Evolutionary conservation across 1,140 invertebrate genomes (phyloP), one percentile per base, ranked within the genome.

Genomic region (Panagrolaimus sp.): DNA sequence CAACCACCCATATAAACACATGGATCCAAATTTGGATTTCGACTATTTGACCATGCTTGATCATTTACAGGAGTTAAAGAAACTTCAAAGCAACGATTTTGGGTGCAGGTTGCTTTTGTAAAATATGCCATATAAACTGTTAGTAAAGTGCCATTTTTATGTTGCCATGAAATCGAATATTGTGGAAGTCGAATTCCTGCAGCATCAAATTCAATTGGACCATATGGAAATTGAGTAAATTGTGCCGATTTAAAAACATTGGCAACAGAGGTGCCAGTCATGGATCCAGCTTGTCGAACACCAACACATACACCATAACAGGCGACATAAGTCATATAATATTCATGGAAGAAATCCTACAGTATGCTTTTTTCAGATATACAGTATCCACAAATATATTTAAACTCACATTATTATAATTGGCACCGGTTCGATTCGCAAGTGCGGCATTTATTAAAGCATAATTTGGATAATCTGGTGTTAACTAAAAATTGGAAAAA

Each of bases 1-100:
- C 77, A 76, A 43, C 71, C 75, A 10, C 75, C 77, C 14, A 15
- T 48, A 48, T 76, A 76, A 28, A 67, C 79, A 48, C 75, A 79
- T 58, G 14, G 21, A 26, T 58, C 10, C 8, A 58, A 28, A 3
- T 12, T 14, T 26, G 21, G 52, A 28, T 58, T 58, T 12, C 52
- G 52, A 58, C 28, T n/a, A 10, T 10, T 21, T 12, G 28, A 58
- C 52, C 52, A 58, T 10, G 15, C 28, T n/a, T 21, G 14, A 28
- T 28, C 52, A 58, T 58, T 58, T 12, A 17, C 17, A 1, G 52
- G 21, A 2, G 21, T 21, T 2, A 58, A 5, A 21, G 21, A 4
- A 58, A 28, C 52, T 14, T 58, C n/a, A 14, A 26, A 58, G 52
- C 52, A 58, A 8, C 52, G 52, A 12, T 58, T n/a, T 12, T 58